Conservation (phyloP, 2,888 invertebrate genomes). For the Ochlodes sylvanus region DNA sequence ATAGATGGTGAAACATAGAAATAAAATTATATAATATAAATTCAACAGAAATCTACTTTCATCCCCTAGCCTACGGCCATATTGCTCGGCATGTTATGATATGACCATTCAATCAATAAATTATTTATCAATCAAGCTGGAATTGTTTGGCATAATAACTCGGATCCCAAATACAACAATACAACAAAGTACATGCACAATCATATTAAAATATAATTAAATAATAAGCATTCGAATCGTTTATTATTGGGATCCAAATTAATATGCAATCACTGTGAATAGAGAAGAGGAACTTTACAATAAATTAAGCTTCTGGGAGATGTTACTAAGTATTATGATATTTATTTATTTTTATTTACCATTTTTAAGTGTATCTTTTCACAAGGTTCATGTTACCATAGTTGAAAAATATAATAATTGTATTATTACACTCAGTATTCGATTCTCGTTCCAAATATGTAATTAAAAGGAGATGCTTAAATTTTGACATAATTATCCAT, state of each 20-base stretch:
- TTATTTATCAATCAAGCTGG: slow-evolving; percentile 3
- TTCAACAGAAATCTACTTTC: slow-evolving; percentile 15
- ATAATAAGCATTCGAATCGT: slow-evolving; percentile 15
- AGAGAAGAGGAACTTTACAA: slow-evolving; percentile 6
- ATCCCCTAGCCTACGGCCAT: slow-evolving; percentile 6
- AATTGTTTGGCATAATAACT: slow-evolving; percentile 19
- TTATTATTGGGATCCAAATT: slow-evolving; percentile 21
- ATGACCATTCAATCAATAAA: slow-evolving; percentile 5
- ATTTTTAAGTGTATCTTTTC: not conserved
- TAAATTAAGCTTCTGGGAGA: slow-evolving; percentile 10
- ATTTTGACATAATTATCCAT: too few relatives aligned
- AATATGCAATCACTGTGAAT: slow-evolving; percentile 13
- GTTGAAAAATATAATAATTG: too few relatives aligned
- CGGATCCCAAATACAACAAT: slow-evolving; percentile 12
- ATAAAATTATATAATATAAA: slow-evolving; percentile 25
- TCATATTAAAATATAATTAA: slow-evolving; percentile 17
- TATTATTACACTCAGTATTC: too few relatives aligned
- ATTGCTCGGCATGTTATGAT: slow-evolving; percentile 4
- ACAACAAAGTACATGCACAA: slow-evolving; percentile 8
- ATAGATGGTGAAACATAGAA: slow-evolving; percentile 22
- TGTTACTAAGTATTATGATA: not conserved
- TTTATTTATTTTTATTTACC: not conserved
- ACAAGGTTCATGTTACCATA: too few relatives aligned
- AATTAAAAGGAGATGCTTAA: too few relatives aligned
- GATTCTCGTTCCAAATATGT: too few relatives aligned